phyloP scores from a whole-genome alignment of 2,113 vertebrate genomes.

The Chrysochloris asiatica region DNA sequence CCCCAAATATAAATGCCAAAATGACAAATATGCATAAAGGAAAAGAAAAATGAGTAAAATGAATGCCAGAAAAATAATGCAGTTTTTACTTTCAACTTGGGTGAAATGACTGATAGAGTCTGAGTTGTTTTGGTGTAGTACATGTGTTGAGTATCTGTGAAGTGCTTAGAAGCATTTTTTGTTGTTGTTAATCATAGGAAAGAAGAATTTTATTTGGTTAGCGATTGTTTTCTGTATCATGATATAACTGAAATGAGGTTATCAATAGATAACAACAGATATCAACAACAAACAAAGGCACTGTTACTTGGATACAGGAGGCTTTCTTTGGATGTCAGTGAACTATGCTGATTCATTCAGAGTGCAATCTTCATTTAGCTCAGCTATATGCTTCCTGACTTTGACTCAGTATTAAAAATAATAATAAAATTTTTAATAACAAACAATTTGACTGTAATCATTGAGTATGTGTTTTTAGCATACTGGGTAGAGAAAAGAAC shows the following conservation, averaged over 20 bases:
- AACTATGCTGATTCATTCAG: conserved; percentile 8
- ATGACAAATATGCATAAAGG: neutral
- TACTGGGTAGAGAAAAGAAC: neutral
- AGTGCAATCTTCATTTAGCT: neutral
- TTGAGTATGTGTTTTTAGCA: neutral
- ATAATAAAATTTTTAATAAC: neutral
- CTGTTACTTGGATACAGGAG: conserved; percentile 1
- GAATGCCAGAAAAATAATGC: neutral
- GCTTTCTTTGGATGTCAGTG: neutral
- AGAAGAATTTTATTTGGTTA: conserved; percentile 15
- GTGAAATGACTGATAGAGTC: neutral
- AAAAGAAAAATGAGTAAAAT: conserved; percentile 11
- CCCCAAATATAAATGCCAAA: neutral
- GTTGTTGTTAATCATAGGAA: neutral
- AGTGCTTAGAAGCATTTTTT: neutral
- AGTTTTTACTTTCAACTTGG: neutral
- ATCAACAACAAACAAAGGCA: neutral
- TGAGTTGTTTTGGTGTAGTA: neutral
- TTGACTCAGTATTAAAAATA: conserved; percentile 12
- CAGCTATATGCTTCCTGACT: neutral
- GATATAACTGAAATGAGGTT: neutral
- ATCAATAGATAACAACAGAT: conserved; percentile 3
- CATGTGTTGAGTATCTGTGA: neutral
- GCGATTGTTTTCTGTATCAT: neutral
- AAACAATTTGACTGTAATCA: neutral